Evolutionary conservation across 2,888 invertebrate genomes (phyloP), one percentile per base, ranked within the genome.

Genomic region (Teinopalpus imperialis): DNA sequence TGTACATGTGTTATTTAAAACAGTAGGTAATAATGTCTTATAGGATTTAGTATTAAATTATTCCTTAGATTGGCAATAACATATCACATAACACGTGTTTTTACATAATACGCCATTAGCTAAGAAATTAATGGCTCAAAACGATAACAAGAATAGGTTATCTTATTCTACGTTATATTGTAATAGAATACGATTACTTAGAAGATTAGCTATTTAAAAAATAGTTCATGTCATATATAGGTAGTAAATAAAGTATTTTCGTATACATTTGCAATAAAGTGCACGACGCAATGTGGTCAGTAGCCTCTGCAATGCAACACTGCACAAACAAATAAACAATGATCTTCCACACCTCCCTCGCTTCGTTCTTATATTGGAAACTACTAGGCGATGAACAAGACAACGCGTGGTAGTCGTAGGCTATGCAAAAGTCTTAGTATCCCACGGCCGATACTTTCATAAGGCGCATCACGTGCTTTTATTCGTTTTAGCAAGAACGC

Each of bases 381-480:
- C 13, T 31, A 20, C 14, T 32, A 20, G 18, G n/a, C 31, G 23
- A 36, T 31, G 1, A 26, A 39, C 14, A 24, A 32, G 18, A 3
- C 18, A 21, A 29, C 31, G n/a, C 40, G n/a, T 44, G 21, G 35
- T 40, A 41, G 48, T 46, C 32, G 14, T 14, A 53, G 50, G 32
- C 48, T 26, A 26, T 31, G 56, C 48, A 58, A 63, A 62, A 65
- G 59, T 59, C 57, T 48, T 59, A 56, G 56, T 64, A 62, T 69
- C 61, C 66, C 74, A 75, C 70, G 74, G 71, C 62, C 69, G 67
- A 66, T 66, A 67, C 82, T 81, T 80, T 81, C 81, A 67, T 76
- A 72, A 61, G 52, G 54, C 53, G 57, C 61, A 65, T 81, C 72
- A 79, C 79, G 77, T 81, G 77, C 70, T 61, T 68, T 61, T 57